Evolutionary conservation across 1,140 invertebrate species (phyloP).

Genomic region (Dufourea novaeangliae): DNA sequence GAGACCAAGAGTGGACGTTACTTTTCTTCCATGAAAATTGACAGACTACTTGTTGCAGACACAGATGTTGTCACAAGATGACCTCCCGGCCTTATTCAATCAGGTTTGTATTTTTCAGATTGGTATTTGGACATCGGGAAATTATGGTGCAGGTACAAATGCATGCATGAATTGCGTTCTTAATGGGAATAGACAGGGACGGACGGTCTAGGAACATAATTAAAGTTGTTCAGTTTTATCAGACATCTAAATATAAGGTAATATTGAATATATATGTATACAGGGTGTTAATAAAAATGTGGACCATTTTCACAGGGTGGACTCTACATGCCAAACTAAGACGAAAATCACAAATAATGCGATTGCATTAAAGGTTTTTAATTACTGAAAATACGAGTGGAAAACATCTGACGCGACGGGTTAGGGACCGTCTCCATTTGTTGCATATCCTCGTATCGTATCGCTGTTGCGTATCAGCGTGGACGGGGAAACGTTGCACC

Average conservation of each 20-base stretch:
- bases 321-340: too few relatives aligned
- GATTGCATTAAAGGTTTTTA: too few relatives aligned
- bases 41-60: constrained; percentile 61
- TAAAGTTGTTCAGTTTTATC: constrained; percentile 47
- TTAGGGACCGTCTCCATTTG: too few relatives aligned
- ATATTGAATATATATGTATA: constrained; percentile 54
- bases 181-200: constrained; percentile 45
- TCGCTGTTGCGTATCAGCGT: too few relatives aligned
- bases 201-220: constrained; percentile 55
- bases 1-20: constrained; percentile 65
- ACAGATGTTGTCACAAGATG: constrained; percentile 63
- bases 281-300: too few relatives aligned
- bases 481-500: too few relatives aligned
- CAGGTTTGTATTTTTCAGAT: constrained; percentile 60
- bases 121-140: constrained; percentile 55
- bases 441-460: too few relatives aligned
- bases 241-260: constrained; percentile 49
- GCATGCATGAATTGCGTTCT: constrained; percentile 62
- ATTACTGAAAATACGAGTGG: too few relatives aligned
- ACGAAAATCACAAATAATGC: too few relatives aligned
- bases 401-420: too few relatives aligned
- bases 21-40: constrained; percentile 61
- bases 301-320: too few relatives aligned
- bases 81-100: constrained; percentile 50
- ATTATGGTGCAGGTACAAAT: constrained; percentile 64